phyloP scores from a whole-genome alignment of 1,140 invertebrate species.

The Zaprionus ornatus region DNA sequence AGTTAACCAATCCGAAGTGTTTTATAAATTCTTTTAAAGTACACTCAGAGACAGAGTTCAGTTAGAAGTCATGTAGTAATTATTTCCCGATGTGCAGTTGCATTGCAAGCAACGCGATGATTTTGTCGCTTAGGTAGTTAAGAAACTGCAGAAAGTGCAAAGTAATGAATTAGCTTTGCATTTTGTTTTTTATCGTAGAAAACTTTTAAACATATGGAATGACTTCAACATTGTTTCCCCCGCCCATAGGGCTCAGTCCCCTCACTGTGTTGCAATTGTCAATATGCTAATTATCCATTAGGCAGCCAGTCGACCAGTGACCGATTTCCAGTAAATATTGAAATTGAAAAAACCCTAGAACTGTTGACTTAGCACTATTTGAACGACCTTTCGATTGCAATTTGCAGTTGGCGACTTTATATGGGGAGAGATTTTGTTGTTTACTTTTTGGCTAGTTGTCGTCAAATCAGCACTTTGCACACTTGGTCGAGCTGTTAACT shows the following conservation, averaged over 20 bases:
- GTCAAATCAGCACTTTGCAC: conserved; percentile 5
- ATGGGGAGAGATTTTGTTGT: conserved; percentile 9
- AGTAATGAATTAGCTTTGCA: conserved; percentile 20
- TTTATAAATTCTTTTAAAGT: background rate
- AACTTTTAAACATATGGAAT: conserved; percentile 24
- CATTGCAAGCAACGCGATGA: conserved; percentile 21
- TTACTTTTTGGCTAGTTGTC: conserved; percentile 1
- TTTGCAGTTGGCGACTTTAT: conserved; percentile 1
- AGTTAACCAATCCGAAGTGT: background rate
- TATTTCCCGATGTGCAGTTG: background rate
- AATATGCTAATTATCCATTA: conserved; percentile 39
- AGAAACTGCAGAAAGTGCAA: conserved; percentile 29
- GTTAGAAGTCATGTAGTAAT: background rate
- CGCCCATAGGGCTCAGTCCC: background rate
- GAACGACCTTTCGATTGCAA: background rate
- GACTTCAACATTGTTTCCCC: conserved; percentile 30
- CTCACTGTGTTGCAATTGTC: conserved; percentile 17
- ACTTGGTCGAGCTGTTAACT: background rate
- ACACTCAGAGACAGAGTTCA: background rate
- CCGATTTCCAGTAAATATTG: conserved; percentile 9
- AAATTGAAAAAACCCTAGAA: conserved; percentile 25
- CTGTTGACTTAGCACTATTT: conserved; percentile 28
- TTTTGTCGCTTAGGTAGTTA: conserved; percentile 9
- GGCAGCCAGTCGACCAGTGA: background rate
- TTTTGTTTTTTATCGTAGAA: background rate